These are phyloP conservation scores for Pseudonaja textilis DNA, from an alignment of 2,113 vertebrate species.

Conservation along the genomic window DNA sequence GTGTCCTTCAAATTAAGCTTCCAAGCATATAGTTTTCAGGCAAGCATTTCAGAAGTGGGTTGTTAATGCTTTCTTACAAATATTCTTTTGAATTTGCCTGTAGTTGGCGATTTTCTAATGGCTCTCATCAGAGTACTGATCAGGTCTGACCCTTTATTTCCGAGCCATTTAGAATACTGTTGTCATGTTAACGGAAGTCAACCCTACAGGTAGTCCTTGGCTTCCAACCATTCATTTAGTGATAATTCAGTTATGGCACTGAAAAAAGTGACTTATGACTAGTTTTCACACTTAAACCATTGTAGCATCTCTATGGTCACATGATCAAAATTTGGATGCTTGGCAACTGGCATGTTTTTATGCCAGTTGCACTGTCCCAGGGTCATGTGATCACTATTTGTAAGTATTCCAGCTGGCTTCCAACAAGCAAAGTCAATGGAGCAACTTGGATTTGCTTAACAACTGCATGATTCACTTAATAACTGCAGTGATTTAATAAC, in stretches of 20 bases:
- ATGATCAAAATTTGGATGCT: neutral
- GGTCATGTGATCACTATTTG: too few species aligned
- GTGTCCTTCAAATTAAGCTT: neutral
- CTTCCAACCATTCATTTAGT: too few species aligned
- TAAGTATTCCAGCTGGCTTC: too few species aligned
- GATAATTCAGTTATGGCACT: too few species aligned
- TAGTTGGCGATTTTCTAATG: neutral
- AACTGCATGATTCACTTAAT: neutral
- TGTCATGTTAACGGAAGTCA: neutral
- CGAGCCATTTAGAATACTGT: neutral
- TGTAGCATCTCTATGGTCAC: neutral
- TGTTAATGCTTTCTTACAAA: neutral
- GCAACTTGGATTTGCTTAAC: neutral
- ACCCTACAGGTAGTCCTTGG: neutral
- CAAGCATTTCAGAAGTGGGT: neutral
- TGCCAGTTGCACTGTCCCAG: too few species aligned
- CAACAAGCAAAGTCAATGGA: neutral
- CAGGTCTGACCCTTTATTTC: neutral
- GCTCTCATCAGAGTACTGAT: neutral
- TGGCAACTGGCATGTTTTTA: too few species aligned
- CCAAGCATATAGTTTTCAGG: neutral
- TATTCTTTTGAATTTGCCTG: neutral
- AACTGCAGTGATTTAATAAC: neutral
- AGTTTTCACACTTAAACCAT: too few species aligned
- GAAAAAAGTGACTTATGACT: too few species aligned